phyloP scores from a whole-genome alignment of 2,888 invertebrate species.

The Desoria tigrina region DNA sequence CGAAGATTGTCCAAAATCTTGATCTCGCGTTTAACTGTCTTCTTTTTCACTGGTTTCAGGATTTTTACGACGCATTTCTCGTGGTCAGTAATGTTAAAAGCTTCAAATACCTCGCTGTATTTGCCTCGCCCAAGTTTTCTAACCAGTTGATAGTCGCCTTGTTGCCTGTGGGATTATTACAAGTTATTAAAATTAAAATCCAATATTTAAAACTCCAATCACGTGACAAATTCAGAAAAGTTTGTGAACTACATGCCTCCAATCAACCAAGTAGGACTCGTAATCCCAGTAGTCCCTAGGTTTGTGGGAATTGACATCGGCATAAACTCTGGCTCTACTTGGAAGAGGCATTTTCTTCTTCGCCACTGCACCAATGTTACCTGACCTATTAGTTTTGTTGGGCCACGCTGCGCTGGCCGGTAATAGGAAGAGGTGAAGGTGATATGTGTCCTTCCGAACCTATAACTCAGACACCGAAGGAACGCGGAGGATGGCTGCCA shows the following conservation, averaged over 20 bases:
- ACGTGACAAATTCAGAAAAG: too few species aligned
- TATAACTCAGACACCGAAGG: background rate
- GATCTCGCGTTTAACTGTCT: conserved; percentile 99
- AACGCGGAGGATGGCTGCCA: background rate
- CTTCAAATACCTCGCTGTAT: conserved; percentile 99
- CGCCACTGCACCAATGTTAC: too few species aligned
- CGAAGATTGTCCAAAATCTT: conserved; percentile 99
- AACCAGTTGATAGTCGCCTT: conserved; percentile 98
- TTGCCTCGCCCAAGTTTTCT: conserved; percentile 98
- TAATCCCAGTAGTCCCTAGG: conserved; percentile 99
- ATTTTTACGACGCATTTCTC: conserved; percentile 99
- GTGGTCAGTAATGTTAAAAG: conserved; percentile 95
- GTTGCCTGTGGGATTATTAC: too few species aligned
- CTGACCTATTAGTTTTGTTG: too few species aligned
- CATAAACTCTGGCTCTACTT: conserved; percentile 95
- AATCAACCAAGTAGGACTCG: conserved; percentile 96
- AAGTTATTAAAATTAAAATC: too few species aligned
- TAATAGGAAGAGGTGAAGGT: background rate
- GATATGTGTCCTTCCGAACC: background rate
- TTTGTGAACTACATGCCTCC: conserved; percentile 72
- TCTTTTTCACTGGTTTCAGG: conserved; percentile 99
- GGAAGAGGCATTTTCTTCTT: conserved; percentile 76
- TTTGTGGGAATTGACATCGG: conserved; percentile 97
- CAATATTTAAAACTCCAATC: too few species aligned
- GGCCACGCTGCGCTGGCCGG: background rate